Evolutionary conservation across 2,888 invertebrate species (phyloP), one percentile per base, ranked within the genome.

Genomic region (Lampropteryx suffumata): DNA sequence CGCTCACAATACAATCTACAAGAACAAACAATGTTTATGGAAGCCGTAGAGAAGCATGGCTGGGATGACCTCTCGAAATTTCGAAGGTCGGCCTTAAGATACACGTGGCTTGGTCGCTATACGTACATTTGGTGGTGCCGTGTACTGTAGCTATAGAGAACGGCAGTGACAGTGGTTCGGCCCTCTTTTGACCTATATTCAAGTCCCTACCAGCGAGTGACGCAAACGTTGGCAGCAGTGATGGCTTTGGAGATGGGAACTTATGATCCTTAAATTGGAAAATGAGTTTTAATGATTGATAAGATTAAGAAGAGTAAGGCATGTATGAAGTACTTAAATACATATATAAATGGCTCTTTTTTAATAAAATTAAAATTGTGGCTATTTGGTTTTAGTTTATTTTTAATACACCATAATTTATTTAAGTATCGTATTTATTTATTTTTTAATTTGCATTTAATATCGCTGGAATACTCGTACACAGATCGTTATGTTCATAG

Each of bases 141-240:
- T 35, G 34, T 29, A 24, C 17, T 21, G 12, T 40, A 55, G 45
- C 35, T 63, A 66, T 67, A 71, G 61, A 60, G 67, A 67, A 71
- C 82, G 83, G 67, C 84, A 85, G 84, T 84, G 86, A 86, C 86
- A 86, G 84, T 84, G 86, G 81, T 69, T 74, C 77, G 85, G 80
- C 83, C 87, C 88, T 84, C 80, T 76, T 79, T 79, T 87, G 88
- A 88, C 88, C 88, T 83, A 89, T 82, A 83, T 88, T 76, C 82
- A 66, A 73, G 76, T 79, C 79, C 84, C 82, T 78, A 65, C 62
- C 58, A 71, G 68, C 74, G 75, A 10, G 71, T 85, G 84, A 87
- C 85, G 86, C 80, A 84, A 81, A 69, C 76, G 68, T 49, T 29
- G 39, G 43, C 43, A 37, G 37, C 6, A 30, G 37, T 49, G 36